These are phyloP conservation scores for Diarsia brunnea DNA, from an alignment of 2,888 invertebrate species.

Conservation along the genomic window DNA sequence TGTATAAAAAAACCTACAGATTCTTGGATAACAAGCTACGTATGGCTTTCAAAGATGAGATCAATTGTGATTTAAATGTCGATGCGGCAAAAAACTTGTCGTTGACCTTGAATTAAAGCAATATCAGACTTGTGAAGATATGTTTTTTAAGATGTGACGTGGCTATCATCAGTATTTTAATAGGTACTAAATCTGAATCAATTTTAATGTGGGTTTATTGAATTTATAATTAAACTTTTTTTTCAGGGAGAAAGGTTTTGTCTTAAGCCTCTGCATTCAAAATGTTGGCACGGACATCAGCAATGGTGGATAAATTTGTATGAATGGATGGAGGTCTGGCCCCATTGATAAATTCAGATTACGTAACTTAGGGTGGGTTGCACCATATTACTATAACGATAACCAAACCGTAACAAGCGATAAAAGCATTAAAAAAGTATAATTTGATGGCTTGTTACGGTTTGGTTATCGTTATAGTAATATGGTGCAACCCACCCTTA, in stretches of 20 bases:
- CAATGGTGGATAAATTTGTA: background rate
- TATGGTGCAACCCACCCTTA: too few relatives aligned
- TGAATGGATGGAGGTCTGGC: background rate
- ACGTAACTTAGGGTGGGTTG: too few relatives aligned
- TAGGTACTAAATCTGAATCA: background rate
- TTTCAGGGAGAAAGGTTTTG: background rate
- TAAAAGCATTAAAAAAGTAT: too few relatives aligned
- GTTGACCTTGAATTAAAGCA: slow-evolving; percentile 27
- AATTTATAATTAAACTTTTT: background rate
- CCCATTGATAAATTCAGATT: background rate
- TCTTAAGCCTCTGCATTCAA: background rate
- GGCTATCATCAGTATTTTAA: background rate
- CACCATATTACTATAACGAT: too few relatives aligned
- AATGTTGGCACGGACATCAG: background rate
- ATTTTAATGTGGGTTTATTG: background rate
- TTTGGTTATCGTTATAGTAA: too few relatives aligned
- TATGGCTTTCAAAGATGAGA: slow-evolving; percentile 2
- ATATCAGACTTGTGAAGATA: slow-evolving; percentile 17
- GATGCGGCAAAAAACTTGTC: slow-evolving; percentile 26
- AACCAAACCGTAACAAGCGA: too few relatives aligned
- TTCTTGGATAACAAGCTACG: background rate
- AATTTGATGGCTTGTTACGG: too few relatives aligned
- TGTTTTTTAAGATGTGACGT: slow-evolving; percentile 2
- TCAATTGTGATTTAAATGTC: slow-evolving; percentile 10
- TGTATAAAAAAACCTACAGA: background rate